phyloP scores from a whole-genome alignment of 2,113 vertebrate species.

The Machaerirhynchus nigripectus region DNA sequence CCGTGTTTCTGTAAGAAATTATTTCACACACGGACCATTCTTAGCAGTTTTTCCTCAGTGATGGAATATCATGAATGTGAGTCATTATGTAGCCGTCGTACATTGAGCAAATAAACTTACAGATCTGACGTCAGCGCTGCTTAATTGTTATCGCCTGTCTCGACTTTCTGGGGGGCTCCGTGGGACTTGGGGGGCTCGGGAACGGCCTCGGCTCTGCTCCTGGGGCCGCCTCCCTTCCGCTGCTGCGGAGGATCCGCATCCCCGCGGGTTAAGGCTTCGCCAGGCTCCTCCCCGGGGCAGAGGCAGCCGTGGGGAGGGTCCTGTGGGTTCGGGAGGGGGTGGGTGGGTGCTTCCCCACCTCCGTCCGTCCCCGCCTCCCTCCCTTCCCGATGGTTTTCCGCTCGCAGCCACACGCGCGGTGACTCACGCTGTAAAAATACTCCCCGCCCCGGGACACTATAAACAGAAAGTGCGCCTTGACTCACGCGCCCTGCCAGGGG shows the following conservation, averaged over 20 bases:
- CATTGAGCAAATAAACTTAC: slow-evolving; percentile 96
- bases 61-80: slow-evolving; percentile 99
- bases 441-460: neutral
- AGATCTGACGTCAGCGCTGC: slow-evolving; percentile 80
- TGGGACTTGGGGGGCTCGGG: neutral
- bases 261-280: accelerated
- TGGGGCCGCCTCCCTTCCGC: accelerated
- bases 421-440: slow-evolving; percentile 53
- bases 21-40: slow-evolving; percentile 94
- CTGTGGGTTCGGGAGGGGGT: accelerated
- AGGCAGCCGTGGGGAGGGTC: neutral
- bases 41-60: slow-evolving; percentile 93
- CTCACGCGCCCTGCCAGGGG: neutral
- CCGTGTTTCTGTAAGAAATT: slow-evolving; percentile 84
- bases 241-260: accelerated
- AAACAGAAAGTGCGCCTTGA: neutral
- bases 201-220: neutral
- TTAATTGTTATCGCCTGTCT: slow-evolving; percentile 11
- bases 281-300: neutral
- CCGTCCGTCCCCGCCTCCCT: neutral
- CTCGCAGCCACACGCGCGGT: neutral
- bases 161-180: neutral
- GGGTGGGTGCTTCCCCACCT: neutral
- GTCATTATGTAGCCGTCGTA: slow-evolving; percentile 99
- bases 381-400: neutral